A percentile compares a stretch with the other conserved stretches of the same genome.
phyloP scores from a whole-genome alignment of 2,113 vertebrate species.

The Nycticryphes semicollaris region DNA sequence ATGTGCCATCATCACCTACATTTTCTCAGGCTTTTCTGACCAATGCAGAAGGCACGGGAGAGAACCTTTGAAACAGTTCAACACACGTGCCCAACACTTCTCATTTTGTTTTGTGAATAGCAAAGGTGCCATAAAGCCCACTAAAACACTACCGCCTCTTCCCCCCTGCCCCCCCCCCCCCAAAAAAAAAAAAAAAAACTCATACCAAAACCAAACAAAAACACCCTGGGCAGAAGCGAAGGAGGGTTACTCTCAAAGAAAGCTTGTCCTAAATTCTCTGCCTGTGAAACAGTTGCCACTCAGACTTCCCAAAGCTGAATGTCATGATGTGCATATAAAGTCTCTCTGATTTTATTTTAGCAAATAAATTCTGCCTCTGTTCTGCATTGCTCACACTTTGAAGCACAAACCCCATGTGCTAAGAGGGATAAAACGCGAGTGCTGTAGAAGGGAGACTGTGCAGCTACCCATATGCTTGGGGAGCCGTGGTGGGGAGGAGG shows the following conservation, averaged over 20 bases:
- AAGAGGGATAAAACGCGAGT: background rate
- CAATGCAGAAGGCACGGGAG: background rate
- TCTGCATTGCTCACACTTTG: background rate
- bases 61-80: background rate
- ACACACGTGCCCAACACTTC: background rate
- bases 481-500: accelerated
- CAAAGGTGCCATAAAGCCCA: background rate
- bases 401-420: background rate
- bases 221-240: background rate
- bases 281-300: background rate
- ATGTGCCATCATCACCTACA: background rate
- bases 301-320: background rate
- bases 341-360: background rate
- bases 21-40: background rate
- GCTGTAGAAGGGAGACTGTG: background rate
- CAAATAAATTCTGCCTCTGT: background rate
- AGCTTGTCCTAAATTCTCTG: background rate
- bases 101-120: background rate
- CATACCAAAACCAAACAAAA: background rate
- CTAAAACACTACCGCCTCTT: background rate
- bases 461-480: background rate
- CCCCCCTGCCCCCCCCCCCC: too few species aligned
- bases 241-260: background rate
- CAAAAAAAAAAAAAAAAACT: background rate
- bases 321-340: background rate